Evolutionary conservation across 2,797 vertebrate genomes (phyloP), one percentile per base, ranked within the genome.

Genomic region (Chiropotes sagulatus): DNA sequence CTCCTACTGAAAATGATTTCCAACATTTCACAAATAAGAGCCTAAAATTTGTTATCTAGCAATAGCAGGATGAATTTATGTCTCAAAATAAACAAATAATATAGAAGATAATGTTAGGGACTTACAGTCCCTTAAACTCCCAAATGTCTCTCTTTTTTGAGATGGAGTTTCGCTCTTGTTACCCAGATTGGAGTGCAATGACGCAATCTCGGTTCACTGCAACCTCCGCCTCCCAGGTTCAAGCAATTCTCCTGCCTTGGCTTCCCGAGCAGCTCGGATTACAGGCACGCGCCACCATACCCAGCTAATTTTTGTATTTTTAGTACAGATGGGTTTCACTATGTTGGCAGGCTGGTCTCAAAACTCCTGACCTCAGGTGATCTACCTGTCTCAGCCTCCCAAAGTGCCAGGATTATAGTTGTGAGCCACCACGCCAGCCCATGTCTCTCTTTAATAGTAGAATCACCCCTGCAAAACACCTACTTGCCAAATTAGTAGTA

Each of bases 41-140:
- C 9, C 46, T 96, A 36, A 96, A 92, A 94, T 61, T 84, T 14
- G 22, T 24, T 75, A 95, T 73, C 26, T 70, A 39, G 48, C 7
- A 79, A 93, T 1, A 92, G 0, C 36, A 7, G 41, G 39, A 30
- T 46, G 95, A 93, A 89, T 83, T 79, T 94, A 44, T 91, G 87
- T 11, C 79, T 97, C 67, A 95, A 96, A 88, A 81, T 79, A 93
- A 90, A 36, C 50, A 87, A 79, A 95, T 39, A 46, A 79, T 19
- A 30, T 14, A 88, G 72, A 24, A 48, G 46, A 54, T 72, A 36
- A 57, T 36, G 4, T 90, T 79, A 85, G 39, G 52, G 24, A 52
- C 41, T 83, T 54, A 76, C 1, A 73, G 72, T 46, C 36, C 13
- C 67, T 88, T 94, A 79, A 97, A 88, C 24, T 64, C 20, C 67